Conservation (phyloP, 2,797 vertebrate species). For the Acanthurus tractus region DNA sequence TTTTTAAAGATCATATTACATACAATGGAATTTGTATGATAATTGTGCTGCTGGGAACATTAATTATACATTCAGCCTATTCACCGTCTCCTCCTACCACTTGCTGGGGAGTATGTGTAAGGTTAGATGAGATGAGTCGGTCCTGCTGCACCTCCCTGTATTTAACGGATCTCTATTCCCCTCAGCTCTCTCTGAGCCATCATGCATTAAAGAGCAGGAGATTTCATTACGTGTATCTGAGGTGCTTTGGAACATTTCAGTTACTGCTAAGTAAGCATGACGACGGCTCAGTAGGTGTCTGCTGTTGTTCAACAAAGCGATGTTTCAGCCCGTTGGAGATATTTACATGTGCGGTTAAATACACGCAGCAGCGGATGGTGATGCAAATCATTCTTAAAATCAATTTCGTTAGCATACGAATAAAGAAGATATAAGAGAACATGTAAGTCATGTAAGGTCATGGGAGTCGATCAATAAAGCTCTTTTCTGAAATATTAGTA, state of each 20-base stretch:
- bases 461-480: neutral
- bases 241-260: constrained; percentile 39
- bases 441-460: neutral
- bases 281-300: constrained; percentile 35
- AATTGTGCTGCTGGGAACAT: constrained; percentile 74
- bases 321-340: constrained; percentile 22
- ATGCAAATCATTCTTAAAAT: neutral
- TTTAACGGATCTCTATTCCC: constrained; percentile 53
- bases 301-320: constrained; percentile 28
- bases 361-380: neutral
- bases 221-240: constrained; percentile 55
- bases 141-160: constrained; percentile 54
- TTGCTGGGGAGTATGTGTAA: constrained; percentile 46
- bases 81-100: constrained; percentile 61
- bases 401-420: neutral
- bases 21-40: constrained; percentile 75
- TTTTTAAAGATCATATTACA: constrained; percentile 67
- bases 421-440: neutral
- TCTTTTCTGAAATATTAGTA: neutral
- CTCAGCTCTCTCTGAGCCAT: constrained; percentile 43
- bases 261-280: constrained; percentile 53
- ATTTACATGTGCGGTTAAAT: constrained; percentile 23
- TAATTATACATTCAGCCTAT: constrained; percentile 78
- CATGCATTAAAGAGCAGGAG: constrained; percentile 55
- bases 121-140: constrained; percentile 52